Evolutionary conservation across 2,888 invertebrate species (phyloP).

Genomic region (Eupithecia insigniata): DNA sequence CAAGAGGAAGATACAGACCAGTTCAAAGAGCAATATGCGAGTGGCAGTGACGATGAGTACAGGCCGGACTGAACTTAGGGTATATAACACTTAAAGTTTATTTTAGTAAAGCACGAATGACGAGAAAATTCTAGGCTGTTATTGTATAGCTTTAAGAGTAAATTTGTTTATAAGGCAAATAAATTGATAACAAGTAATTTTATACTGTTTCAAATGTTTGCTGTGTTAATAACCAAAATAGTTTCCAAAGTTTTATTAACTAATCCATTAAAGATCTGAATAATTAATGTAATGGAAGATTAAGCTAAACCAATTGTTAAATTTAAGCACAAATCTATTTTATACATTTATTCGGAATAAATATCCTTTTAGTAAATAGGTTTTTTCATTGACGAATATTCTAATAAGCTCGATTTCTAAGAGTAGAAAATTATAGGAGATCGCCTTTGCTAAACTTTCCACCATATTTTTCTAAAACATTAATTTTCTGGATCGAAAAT

Average conservation of each 20-base stretch:
- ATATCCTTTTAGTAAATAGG: background rate
- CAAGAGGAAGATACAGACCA: constrained; percentile 71
- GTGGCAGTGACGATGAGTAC: constrained; percentile 59
- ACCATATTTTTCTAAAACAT: background rate
- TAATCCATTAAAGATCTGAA: background rate
- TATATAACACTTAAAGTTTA: constrained; percentile 1
- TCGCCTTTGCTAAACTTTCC: background rate
- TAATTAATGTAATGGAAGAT: background rate
- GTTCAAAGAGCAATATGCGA: constrained; percentile 64
- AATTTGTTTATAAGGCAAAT: constrained; percentile 5
- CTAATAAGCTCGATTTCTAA: background rate
- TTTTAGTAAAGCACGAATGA: constrained; percentile 1
- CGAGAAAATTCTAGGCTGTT: background rate
- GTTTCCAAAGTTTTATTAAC: background rate
- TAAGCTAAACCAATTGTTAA: background rate
- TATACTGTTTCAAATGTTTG: background rate
- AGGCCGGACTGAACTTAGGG: constrained; percentile 56
- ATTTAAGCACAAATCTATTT: background rate
- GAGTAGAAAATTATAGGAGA: background rate
- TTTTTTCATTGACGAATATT: background rate
- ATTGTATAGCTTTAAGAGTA: background rate
- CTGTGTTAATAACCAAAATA: background rate
- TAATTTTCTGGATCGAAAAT: too few relatives aligned
- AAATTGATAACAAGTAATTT: background rate
- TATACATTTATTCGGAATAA: constrained; percentile 2